Conservation (phyloP, 2,888 invertebrate species). For the Meliscaeva auricollis region DNA sequence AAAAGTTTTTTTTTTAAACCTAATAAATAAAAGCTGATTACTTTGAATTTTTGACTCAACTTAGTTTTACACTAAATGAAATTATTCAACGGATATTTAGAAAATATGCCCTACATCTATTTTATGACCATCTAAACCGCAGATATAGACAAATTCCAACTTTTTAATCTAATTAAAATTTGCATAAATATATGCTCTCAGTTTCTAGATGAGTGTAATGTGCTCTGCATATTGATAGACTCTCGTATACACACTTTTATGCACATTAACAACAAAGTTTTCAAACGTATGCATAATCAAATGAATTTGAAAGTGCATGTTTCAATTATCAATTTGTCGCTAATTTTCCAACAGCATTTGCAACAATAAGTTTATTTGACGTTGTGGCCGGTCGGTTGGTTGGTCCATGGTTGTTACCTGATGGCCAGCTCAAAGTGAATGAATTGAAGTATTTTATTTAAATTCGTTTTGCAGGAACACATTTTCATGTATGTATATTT, state of each 20-base stretch:
- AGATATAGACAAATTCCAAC: neutral
- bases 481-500: neutral
- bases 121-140: neutral
- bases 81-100: neutral
- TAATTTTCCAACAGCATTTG: slow-evolving; percentile 29
- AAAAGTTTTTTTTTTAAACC: neutral
- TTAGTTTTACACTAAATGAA: slow-evolving; percentile 1
- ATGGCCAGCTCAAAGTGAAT: neutral
- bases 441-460: neutral
- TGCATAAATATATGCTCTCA: neutral
- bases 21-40: neutral
- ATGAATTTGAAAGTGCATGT: slow-evolving; percentile 6
- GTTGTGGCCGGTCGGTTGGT: neutral
- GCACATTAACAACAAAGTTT: neutral
- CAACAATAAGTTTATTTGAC: neutral
- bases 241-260: neutral
- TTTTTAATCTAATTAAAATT: slow-evolving; percentile 18
- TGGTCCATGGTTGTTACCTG: neutral
- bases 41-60: neutral
- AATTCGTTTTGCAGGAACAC: neutral
- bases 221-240: neutral
- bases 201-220: neutral
- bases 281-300: neutral
- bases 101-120: neutral
- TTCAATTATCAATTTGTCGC: slow-evolving; percentile 39